Percentiles rank a stretch among this genome's conserved stretches.
Evolutionary conservation across 1,140 invertebrate genomes (phyloP).

Genomic region (Diabrotica virgifera): DNA sequence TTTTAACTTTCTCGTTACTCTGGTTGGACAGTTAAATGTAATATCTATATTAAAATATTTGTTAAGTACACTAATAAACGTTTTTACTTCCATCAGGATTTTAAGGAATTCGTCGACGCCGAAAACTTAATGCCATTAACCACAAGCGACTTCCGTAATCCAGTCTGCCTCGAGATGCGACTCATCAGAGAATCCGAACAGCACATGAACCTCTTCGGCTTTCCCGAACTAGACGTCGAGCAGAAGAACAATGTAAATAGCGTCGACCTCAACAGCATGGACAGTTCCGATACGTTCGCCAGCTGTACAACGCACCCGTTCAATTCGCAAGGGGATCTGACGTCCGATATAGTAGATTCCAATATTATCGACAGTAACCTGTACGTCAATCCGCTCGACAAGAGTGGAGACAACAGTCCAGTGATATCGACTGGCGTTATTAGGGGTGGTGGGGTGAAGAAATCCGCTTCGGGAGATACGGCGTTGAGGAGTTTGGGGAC

Average conservation of each 20-base stretch:
- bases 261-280: slow-evolving; percentile 68
- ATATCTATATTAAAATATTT: no score
- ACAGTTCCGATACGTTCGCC: slow-evolving; percentile 89
- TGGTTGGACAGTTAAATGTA: no score
- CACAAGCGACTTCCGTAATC: slow-evolving; percentile 74
- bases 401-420: slow-evolving; percentile 52
- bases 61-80: no score
- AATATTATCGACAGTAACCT: slow-evolving; percentile 70
- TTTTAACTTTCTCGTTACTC: no score
- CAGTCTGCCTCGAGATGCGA: slow-evolving; percentile 77
- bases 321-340: slow-evolving; percentile 76
- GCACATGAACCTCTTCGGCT: slow-evolving; percentile 19
- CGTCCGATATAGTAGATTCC: slow-evolving; percentile 60
- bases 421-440: slow-evolving; percentile 27
- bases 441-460: slow-evolving; percentile 58
- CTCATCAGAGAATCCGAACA: slow-evolving; percentile 55
- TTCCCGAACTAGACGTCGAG: slow-evolving; percentile 32
- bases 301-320: slow-evolving; percentile 94
- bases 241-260: slow-evolving; percentile 52
- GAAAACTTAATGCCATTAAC: slow-evolving; percentile 80
- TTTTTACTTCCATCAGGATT: slow-evolving; percentile 60
- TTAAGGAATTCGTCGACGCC: slow-evolving; percentile 83
- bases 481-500: slow-evolving; percentile 56
- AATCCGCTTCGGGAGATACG: slow-evolving; percentile 75
- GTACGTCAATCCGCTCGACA: slow-evolving; percentile 87